Evolutionary conservation across 1,140 invertebrate genomes (phyloP), one percentile per base, ranked within the genome.

Genomic region (Hestina assimilis): DNA sequence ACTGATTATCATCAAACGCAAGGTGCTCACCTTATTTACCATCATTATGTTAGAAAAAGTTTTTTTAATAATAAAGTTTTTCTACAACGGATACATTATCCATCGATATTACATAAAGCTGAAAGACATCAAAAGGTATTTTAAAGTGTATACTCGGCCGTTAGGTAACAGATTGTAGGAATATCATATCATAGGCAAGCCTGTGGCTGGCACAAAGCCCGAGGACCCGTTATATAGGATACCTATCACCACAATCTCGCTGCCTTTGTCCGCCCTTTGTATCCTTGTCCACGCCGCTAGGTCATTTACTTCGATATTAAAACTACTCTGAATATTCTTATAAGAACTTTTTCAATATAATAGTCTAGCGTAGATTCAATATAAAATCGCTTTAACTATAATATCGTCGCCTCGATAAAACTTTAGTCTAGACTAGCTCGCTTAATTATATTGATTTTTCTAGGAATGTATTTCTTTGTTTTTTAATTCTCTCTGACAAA

Each of bases 261-360:
- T 33, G 35, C 45, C 43, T 48, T 48, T 55, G 58, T 55, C 35
- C 46, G 12, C 11, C 31, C 57, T 48, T 50, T 57, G 35, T 56
- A 46, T 56, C 33, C 48, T 24, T 38, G 15, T 57, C 38, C 42
- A 31, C 45, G 19, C 9, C 38, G 24, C 17, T 38, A 40, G 45
- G 46, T 57, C 54, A 48, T 57, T 57, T 48, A 57, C 54, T 48
- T 48, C 19, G 23, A 23, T 48, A 57, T 57, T 57, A 57, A 56
- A 47, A 40, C 45, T 42, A 28, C 14, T n/a, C 3, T 31, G 19
- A 17, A 48, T 33, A 33, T 48, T 31, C 45, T 48, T 33, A 19
- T 12, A 12, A 29, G 12, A 11, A 29, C n/a, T n/a, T n/a, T n/a
- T n/a, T n/a, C n/a, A 31, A 31, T 6, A 15, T 12, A 19, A 11